Conservation (phyloP, 2,113 vertebrate species). For the Hemichromis elongatus region DNA sequence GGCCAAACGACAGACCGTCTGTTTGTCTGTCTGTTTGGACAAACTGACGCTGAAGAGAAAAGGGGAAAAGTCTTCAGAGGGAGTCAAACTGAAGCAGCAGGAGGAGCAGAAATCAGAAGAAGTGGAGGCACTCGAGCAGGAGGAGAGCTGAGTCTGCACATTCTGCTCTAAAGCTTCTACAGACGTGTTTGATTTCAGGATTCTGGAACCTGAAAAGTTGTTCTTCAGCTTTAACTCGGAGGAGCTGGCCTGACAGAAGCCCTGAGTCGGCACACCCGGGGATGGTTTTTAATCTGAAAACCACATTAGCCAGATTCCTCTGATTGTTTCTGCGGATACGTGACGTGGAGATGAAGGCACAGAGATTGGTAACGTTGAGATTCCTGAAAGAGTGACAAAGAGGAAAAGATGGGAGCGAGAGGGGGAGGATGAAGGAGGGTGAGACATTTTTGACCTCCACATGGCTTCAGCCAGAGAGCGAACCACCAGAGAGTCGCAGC, state of each 20-base stretch:
- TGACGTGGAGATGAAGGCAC: neutral
- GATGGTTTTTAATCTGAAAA: neutral
- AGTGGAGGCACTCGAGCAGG: neutral
- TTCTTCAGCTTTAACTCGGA: neutral
- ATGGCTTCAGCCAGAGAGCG: neutral
- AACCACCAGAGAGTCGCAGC: neutral
- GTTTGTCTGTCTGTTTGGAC: neutral
- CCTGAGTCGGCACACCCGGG: neutral
- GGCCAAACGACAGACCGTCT: neutral
- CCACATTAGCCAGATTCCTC: neutral
- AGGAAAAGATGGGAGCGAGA: conserved; percentile 15
- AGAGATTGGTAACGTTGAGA: neutral
- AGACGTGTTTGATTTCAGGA: neutral
- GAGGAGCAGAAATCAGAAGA: neutral
- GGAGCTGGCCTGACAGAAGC: neutral
- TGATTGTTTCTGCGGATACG: neutral
- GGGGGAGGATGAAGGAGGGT: neutral
- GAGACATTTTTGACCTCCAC: neutral
- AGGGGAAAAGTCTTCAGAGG: neutral
- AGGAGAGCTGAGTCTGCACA: conserved; percentile 61
- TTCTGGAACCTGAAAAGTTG: neutral
- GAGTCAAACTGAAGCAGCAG: neutral
- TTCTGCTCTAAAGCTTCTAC: neutral
- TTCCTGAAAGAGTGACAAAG: neutral
- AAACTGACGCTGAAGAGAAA: neutral